phyloP scores from a whole-genome alignment of 2,888 invertebrate species.

The Cryptophagus acutangulus region DNA sequence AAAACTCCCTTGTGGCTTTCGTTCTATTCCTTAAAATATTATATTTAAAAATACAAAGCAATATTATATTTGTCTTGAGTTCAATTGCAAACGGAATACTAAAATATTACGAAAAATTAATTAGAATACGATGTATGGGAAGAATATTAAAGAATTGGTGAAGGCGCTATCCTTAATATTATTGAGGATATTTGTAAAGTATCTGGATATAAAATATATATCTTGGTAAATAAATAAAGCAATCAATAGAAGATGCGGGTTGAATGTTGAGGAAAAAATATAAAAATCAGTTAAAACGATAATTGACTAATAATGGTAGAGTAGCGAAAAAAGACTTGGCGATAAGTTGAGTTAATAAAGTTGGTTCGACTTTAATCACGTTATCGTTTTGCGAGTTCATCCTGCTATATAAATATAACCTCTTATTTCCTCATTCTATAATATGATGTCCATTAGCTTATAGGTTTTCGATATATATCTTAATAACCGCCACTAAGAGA shows the following conservation, averaged over 20 bases:
- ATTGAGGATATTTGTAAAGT: no score
- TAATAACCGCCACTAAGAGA: constrained; percentile 6
- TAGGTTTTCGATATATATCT: constrained; percentile 21
- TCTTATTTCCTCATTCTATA: constrained; percentile 28
- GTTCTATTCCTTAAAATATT: no score
- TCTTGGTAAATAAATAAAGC: no score
- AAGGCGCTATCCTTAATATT: no score
- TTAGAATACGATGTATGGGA: no score
- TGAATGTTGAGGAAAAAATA: not conserved
- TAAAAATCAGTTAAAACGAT: constrained; percentile 16
- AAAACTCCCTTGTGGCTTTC: not conserved
- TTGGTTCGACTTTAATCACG: constrained; percentile 38
- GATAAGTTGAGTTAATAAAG: constrained; percentile 36
- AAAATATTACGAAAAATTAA: no score
- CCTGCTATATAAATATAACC: constrained; percentile 20
- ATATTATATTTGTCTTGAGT: no score
- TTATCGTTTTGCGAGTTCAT: constrained; percentile 33
- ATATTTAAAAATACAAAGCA: no score
- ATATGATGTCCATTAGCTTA: constrained; percentile 21
- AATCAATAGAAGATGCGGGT: not conserved
- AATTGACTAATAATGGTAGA: constrained; percentile 12
- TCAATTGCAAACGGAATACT: no score
- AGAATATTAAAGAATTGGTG: no score
- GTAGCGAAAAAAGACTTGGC: no score
- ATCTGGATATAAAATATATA: no score